Base-by-base conservation (phyloP, 2,888 invertebrate species). In the Cheilosia urbana region DNA sequence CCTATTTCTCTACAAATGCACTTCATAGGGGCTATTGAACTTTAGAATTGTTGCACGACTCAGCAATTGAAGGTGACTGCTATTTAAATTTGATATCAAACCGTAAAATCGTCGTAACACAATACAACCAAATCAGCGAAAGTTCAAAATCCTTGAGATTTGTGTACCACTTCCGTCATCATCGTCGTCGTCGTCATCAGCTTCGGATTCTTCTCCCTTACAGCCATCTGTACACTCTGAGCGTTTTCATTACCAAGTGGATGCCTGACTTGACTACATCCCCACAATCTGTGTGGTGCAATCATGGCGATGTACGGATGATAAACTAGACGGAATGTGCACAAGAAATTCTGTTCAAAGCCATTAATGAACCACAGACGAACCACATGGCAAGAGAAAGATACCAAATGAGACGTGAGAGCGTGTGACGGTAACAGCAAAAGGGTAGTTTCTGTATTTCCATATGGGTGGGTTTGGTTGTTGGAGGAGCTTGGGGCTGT, bases 331-430 rank as follows among this genome's bases (percentile, higher is more conserved):
- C 68, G 76, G 60, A 77, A 77, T 77, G 79, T 66, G 72, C 65
- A 72, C 72, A 72, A 66, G 79, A 65, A 72, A 79, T 79, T 66
- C 30, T 24, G 53, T 79, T 79, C 53, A 65, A 88, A 90, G 88
- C 89, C 90, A 88, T 89, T 90, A 90, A 90, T 90, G 89, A 90
- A 89, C 89, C 90, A 88, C 90, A 89, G 88, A 89, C 88, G 79
- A 87, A 89, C 88, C 69, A 47, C 37, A 66, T 71, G 80, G 73
- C 58, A 51, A 57, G 49, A 51, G 71, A 57, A 49, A 42, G 49
- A 68, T 40, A 66, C 55, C 78, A 81, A 17, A 19, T 51, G 58
- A 53, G 79, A 81, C 9, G 15, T 51, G 51, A 53, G 79, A 3
- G 19, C 27, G 24, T 47, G 21, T 34, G 30, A 19, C 24, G 57